Base-by-base conservation (phyloP, 2,888 invertebrate species). In the Odontothrips loti region DNA sequence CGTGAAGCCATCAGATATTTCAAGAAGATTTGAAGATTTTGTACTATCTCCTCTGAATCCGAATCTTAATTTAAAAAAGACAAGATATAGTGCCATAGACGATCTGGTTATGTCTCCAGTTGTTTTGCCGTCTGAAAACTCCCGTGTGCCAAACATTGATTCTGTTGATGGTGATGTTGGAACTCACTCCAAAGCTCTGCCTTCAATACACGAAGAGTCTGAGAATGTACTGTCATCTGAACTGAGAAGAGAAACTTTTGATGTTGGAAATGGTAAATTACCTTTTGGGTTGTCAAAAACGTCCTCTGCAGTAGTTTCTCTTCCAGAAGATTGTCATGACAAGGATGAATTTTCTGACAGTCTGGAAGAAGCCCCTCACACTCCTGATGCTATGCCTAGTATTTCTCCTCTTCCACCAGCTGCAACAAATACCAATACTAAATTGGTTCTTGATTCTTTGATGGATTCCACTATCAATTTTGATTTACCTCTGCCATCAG, bases 71-170 rank as follows among this genome's bases (percentile, higher is more conserved):
- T 9, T 75, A 10, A 27, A 27, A 10, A n/a, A 75, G 8, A 12
- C 23, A 12, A 75, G 27, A 23, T 23, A 10, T 9, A 75, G 23
- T 75, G 68, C 68, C 23, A 23, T 75, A 23, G 68, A 75, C 10
- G 68, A 75, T 27, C 23, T 75, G 12, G 27, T 75, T 27, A 75
- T 75, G 68, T 75, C 68, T 75, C 68, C 68, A 27, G 68, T 75
- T 75, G 68, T 75, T 1, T 12, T 75, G 9, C 23, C 68, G 0
- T 58, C 17, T 6, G 17, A 43, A 4, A 43, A 43, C 6, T 2
- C 34, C 34, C 11, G 20, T 0, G 23, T 12, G 68, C 68, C 68
- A 27, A 27, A 27, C 27, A 12, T 27, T 27, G 68, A 75, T 75
- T 75, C 12, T 75, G 68, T 75, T 11, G 68, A 75, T 27, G 68